These are phyloP conservation scores for Venustoraphidia nigricollis DNA, from an alignment of 2,888 invertebrate species.

Conservation along the genomic window DNA sequence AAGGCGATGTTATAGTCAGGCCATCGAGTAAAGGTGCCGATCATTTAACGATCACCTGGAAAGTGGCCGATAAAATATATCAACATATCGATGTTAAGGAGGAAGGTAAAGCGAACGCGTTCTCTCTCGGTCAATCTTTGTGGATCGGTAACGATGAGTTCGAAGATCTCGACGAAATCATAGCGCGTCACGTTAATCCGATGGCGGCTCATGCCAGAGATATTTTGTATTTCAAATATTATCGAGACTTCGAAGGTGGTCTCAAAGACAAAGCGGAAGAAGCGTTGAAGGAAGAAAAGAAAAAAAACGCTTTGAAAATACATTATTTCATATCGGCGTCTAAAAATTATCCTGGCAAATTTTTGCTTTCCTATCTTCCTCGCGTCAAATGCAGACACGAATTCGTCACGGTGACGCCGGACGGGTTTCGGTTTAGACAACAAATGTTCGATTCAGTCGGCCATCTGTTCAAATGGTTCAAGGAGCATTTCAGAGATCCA, in stretches of 20 bases:
- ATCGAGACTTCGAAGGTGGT: slow-evolving; percentile 59
- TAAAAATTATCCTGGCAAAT: slow-evolving; percentile 81
- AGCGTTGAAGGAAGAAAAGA: slow-evolving; percentile 73
- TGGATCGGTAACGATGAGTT: slow-evolving; percentile 88
- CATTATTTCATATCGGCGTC: slow-evolving; percentile 77
- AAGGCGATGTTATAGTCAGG: slow-evolving; percentile 90
- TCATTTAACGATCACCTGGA: slow-evolving; percentile 97
- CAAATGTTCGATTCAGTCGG: slow-evolving; percentile 74
- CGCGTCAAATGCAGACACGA: slow-evolving; percentile 76
- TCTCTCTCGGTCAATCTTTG: slow-evolving; percentile 76
- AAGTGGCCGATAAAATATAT: slow-evolving; percentile 84
- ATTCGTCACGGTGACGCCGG: slow-evolving; percentile 79
- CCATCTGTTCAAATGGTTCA: slow-evolving; percentile 87
- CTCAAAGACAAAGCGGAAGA: slow-evolving; percentile 80
- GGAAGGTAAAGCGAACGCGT: slow-evolving; percentile 91
- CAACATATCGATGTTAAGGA: slow-evolving; percentile 95
- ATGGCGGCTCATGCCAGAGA: slow-evolving; percentile 92
- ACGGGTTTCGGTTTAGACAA: slow-evolving; percentile 82
- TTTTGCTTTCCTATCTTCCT: slow-evolving; percentile 86
- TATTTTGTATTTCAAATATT: slow-evolving; percentile 82
- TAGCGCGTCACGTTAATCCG: slow-evolving; percentile 89
- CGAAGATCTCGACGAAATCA: slow-evolving; percentile 98
- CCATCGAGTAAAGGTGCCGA: slow-evolving; percentile 95
- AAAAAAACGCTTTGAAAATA: slow-evolving; percentile 73
- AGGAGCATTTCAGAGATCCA: slow-evolving; percentile 91